Evolutionary conservation across 2,797 vertebrate species (phyloP).

Genomic region (Aratinga solstitialis): DNA sequence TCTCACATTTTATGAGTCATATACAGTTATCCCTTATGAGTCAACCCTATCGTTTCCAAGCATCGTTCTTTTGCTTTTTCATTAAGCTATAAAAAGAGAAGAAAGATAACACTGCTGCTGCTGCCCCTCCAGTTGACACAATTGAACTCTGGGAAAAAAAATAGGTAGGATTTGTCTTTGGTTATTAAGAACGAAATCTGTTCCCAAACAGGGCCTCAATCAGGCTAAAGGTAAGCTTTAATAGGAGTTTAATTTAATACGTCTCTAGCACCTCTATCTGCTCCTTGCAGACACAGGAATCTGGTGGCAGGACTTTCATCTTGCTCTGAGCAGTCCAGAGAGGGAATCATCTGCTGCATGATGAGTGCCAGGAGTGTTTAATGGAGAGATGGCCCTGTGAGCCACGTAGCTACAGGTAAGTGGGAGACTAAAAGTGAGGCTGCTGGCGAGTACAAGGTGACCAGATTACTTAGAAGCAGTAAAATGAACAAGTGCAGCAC

Average conservation of each 20-base stretch:
- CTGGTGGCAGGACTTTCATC: not conserved
- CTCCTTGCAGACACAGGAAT: not conserved
- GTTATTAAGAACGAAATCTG: not conserved
- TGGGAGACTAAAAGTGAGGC: not conserved
- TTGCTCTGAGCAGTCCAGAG: not conserved
- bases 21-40: conserved; percentile 6
- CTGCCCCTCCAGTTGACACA: not conserved
- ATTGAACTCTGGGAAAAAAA: not conserved
- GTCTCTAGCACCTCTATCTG: not conserved
- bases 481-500: not conserved
- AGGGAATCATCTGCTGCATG: not conserved
- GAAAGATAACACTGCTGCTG: not conserved
- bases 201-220: not conserved
- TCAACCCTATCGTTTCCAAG: conserved; percentile 30
- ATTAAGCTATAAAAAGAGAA: conserved; percentile 29
- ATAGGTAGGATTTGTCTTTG: not conserved
- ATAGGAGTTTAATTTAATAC: not conserved
- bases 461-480: not conserved
- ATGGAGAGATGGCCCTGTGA: not conserved
- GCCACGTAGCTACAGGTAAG: not conserved
- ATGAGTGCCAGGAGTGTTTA: not conserved
- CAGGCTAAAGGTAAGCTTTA: not conserved
- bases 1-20: conserved; percentile 3
- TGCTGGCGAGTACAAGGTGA: not conserved
- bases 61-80: not conserved